Base-by-base conservation (phyloP, 2,113 vertebrate genomes). In the Xenus cinereus region DNA sequence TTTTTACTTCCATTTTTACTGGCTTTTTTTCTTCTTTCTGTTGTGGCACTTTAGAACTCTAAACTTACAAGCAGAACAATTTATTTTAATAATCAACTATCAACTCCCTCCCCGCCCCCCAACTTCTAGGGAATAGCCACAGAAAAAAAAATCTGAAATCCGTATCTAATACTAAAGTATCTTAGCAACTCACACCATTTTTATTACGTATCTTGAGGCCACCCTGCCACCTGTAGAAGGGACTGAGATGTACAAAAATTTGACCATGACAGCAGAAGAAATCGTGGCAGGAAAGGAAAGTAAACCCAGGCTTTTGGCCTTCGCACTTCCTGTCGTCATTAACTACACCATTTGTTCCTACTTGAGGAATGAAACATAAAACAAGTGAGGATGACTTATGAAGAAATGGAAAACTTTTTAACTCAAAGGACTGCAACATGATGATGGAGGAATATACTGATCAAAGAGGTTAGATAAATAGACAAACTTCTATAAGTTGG, bases 1-100 rank as follows among this genome's bases (percentile, higher is more conserved):
- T 76, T 93, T 71, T 81, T 64, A n/a, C 10, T 64, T 87, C 7
- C 32, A 2, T 66, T 74, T 87, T 35, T 74, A 37, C 5, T 81
- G 45, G 0, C 4, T 57, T 50, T 23, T 82, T 85, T 89, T 64
- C 12, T 89, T 73, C 71, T 79, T 82, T 84, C 53, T 45, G 3
- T 32, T 56, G 9, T 60, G 46, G 46, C 43, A 84, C 13, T 64
- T 62, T 46, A 89, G 51, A 28, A 69, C 10, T 81, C 56, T n/a
- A 62, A 82, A 43, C 17, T 63, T 71, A 53, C 12, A 67, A 93
- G 24, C 17, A 85, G 22, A 63, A 68, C 18, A 0, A 63, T 75
- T 78, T 95, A 66, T 91, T 87, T 93, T 85, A 78, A 69, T 77
- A 69, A 78, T n/a, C n/a, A n/a, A n/a, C n/a, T n/a, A n/a, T n/a